Base-by-base conservation (phyloP, 2,797 vertebrate species). In the Siniperca undulata region DNA sequence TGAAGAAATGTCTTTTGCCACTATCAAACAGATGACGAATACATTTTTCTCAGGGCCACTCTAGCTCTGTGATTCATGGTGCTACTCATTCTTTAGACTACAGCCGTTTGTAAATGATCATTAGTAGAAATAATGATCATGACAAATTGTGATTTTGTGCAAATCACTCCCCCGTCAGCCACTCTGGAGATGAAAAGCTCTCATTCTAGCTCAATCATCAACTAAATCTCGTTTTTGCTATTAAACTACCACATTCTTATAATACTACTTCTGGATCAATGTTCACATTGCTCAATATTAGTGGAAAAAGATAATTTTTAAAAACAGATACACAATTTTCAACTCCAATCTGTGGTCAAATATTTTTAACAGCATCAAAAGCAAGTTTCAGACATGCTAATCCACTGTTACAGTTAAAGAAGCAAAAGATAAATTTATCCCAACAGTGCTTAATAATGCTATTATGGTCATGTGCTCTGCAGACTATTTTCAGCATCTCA, bases 1-100 rank as follows among this genome's bases (percentile, higher is more conserved):
- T 67, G 59, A 78, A 78, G 59, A 83, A 70, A 78, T 3, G 3
- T 66, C 46, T 79, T 48, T 81, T 11, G 48, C 64, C 48, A 20
- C 62, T 74, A 55, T 70, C 80, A 48, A 44, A 68, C 40, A 80
- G 59, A 86, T 65, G 73, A 74, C 5, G 7, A 72, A 48, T 22
- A 13, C 56, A 34, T 81, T 68, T 64, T 76, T 52, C 74, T 77
- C 30, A 40, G 42, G 70, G 61, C 13, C 36, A 46, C 38, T 83
- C 14, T 10, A 27, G 68, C 65, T 69, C 42, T 19, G 42, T 81
- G 84, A 87, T 80, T 85, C 77, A 88, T 62, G 20, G 19, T 27
- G 53, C 24, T 20, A 10, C 40, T 79, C 81, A 77, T 67, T 48
- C 40, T 65, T 68, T n/a, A 74, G 22, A 55, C 30, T 4, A 22